Conservation (phyloP, 2,888 invertebrate genomes). For the Boloria selene region DNA sequence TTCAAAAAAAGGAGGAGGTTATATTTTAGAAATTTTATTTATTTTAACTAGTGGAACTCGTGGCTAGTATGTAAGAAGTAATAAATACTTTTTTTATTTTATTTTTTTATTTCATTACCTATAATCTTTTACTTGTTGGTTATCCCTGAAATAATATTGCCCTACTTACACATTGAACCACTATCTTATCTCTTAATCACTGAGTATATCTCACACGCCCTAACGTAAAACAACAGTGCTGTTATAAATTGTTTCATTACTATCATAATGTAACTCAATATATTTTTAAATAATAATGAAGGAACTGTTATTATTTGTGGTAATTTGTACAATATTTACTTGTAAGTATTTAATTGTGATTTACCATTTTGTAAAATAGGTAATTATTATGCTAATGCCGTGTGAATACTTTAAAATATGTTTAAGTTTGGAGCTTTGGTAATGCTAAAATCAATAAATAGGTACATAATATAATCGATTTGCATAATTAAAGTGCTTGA, state of each 20-base stretch:
- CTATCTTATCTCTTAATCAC: conserved; percentile 63
- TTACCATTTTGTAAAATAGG: background rate
- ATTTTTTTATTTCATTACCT: conserved; percentile 23
- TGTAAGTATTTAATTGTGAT: conserved; percentile 52
- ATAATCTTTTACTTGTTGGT: conserved; percentile 1
- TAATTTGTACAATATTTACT: conserved; percentile 41
- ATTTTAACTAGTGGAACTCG: no score
- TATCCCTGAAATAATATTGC: conserved; percentile 32
- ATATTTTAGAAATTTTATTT: no score
- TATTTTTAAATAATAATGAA: conserved; percentile 49
- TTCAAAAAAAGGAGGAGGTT: no score
- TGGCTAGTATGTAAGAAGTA: conserved; percentile 25
- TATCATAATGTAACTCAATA: conserved; percentile 42
- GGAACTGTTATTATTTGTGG: conserved; percentile 43
- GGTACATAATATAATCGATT: no score
- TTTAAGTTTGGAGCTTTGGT: no score
- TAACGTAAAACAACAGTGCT: conserved; percentile 25
- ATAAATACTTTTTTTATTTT: conserved; percentile 38
- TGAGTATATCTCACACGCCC: conserved; percentile 30
- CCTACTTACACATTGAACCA: conserved; percentile 55
- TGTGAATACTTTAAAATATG: no score
- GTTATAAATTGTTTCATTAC: conserved; percentile 30
- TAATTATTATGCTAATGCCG: no score
- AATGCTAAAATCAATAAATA: no score
- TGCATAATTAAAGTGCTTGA: no score